Evolutionary conservation across 1,140 invertebrate genomes (phyloP), one percentile per base, ranked within the genome.

Genomic region (Armadillidium nasatum): DNA sequence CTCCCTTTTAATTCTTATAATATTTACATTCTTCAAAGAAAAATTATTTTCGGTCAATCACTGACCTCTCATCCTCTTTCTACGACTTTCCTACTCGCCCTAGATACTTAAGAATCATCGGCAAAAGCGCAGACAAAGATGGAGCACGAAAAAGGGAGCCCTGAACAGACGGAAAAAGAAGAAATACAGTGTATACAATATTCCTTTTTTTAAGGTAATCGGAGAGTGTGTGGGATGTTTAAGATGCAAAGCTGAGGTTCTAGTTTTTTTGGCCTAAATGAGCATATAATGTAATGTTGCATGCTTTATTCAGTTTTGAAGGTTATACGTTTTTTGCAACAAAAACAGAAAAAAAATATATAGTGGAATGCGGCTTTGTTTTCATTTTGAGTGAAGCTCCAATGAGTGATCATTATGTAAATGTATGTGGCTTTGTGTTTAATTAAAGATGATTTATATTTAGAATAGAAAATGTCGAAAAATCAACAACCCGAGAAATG

Each of bases 21-120:
- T 15, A 60, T 60, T 13, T 4, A 19, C 50, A 13, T 60, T 19
- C 50, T 60, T 60, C 50, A 60, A 60, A 19, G 11, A 13, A 60
- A n/a, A 60, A 60, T 60, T 13, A 60, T 60, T 60, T 60, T 13
- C 50, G 50, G 50, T 60, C 50, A 4, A 3, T 60, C 50, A 60
- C 50, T 60, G 50, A 60, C 50, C 50, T 60, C 50, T 60, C 50
- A 45, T 78, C 76, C 60, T 79, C 68, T 66, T 19, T 75, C 44
- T 78, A 70, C 77, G 45, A 43, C n/a, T 76, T 68, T 43, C 75
- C 75, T 44, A 22, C 45, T 85, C 86, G 85, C 92, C 92, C 91
- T 94, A 94, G 93, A 94, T 94, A 91, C 93, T 94, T 91, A 92
- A 94, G 92, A 94, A 93, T 90, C 92, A 94, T 89, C 92, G 93